Evolutionary conservation across 2,113 vertebrate genomes (phyloP), one percentile per base, ranked within the genome.

Genomic region (Agapornis roseicollis): DNA sequence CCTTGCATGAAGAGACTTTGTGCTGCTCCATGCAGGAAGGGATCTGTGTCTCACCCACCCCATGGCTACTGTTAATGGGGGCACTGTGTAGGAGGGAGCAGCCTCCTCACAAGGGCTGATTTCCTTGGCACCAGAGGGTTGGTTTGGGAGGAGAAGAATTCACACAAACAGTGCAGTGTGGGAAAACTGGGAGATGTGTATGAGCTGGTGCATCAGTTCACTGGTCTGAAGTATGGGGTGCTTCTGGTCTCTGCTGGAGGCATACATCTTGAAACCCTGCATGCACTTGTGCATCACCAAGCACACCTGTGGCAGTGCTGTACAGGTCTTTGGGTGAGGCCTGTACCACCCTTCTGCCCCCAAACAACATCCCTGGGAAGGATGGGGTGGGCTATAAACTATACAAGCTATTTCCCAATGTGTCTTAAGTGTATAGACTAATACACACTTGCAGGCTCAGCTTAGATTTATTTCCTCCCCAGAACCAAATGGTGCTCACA

Each of bases 281-380:
- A 4, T 1, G 11, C 2, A 58, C 22, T 53, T 78, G 28, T 18
- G 28, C 7, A 29, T 27, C 56, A 37, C 28, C 42, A 46, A 39
- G 29, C 7, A 1, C 20, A 5, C 6, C 13, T 0, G 0, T 35
- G 28, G 50, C 49, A 42, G 33, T 1, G 10, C 11, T 47, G 42
- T 41, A 68, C 27, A 29, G 44, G 13, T 18, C 11, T 14, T 28
- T 70, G 88, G 35, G 37, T 19, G 33, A 13, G 58, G 12, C 41
- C 8, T 53, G 37, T 41, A 19, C 31, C 63, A 52, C 9, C 16
- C 22, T 14, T 24, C 31, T 60, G 74, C 46, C 9, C 22, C 7
- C 0, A 10, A 71, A 10, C 42, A 88, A 31, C 71, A 80, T 2
- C 6, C 20, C 33, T 47, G 63, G 85, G 58, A 46, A 61, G n/a